Evolutionary conservation across 2,797 vertebrate species (phyloP).

Genomic region (Intellagama lesueurii): DNA sequence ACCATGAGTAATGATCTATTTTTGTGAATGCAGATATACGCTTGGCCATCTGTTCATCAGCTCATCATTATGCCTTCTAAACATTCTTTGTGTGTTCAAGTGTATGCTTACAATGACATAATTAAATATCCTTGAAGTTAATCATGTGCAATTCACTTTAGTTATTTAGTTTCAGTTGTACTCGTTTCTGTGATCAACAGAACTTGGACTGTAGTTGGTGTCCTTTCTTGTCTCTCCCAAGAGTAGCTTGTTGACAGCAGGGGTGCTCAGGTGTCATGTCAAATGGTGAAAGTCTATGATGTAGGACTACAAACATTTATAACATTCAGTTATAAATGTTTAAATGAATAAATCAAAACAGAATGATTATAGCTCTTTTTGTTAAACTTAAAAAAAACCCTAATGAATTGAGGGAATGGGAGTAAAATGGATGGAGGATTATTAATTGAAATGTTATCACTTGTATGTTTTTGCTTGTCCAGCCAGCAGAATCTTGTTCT

Average conservation of each 20-base stretch:
- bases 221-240: slow-evolving; percentile 8
- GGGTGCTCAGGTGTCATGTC: slow-evolving; percentile 49
- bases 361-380: background rate
- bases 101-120: background rate
- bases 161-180: slow-evolving; percentile 7
- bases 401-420: background rate
- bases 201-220: background rate
- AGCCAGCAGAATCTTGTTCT: background rate
- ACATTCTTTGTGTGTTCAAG: background rate
- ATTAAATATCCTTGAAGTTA: slow-evolving; percentile 27
- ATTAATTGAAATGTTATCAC: background rate
- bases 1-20: slow-evolving; percentile 30
- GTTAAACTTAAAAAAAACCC: background rate
- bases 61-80: background rate
- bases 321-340: too few species aligned
- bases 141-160: background rate
- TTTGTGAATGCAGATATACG: slow-evolving; percentile 50
- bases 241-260: slow-evolving; percentile 19
- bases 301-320: too few species aligned
- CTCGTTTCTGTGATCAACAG: slow-evolving; percentile 6
- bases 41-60: slow-evolving; percentile 29
- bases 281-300: background rate
- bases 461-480: background rate
- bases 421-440: too few species aligned
- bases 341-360: too few species aligned